Percentiles rank a stretch among this genome's conserved stretches.
Evolutionary conservation across 2,888 invertebrate genomes (phyloP).

Genomic region (Acleris laterana): DNA sequence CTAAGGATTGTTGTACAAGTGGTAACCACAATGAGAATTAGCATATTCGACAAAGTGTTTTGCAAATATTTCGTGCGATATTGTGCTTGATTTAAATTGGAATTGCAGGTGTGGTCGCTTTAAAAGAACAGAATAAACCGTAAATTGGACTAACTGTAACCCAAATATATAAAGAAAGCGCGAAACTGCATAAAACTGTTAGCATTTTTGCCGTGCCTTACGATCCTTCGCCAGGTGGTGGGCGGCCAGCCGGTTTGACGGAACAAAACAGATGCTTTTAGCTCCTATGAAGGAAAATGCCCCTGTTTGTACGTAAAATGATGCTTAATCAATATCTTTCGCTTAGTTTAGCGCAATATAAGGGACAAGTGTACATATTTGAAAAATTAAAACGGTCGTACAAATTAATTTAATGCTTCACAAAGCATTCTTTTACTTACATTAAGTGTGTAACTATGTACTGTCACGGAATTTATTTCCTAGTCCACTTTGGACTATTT

Average conservation of each 20-base stretch:
- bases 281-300: slow-evolving; percentile 34
- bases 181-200: slow-evolving; percentile 12
- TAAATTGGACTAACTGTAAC: not conserved
- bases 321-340: slow-evolving; percentile 13
- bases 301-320: slow-evolving; percentile 24
- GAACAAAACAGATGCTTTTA: slow-evolving; percentile 28
- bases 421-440: too few relatives aligned
- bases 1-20: slow-evolving; percentile 45
- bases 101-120: not conserved
- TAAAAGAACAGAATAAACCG: not conserved
- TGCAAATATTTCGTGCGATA: slow-evolving; percentile 8
- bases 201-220: slow-evolving; percentile 20
- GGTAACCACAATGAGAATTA: slow-evolving; percentile 39
- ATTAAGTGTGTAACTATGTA: too few relatives aligned
- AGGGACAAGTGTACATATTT: not conserved
- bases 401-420: too few relatives aligned
- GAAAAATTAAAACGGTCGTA: not conserved
- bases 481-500: too few relatives aligned
- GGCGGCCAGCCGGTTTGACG: slow-evolving; percentile 30
- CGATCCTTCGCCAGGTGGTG: slow-evolving; percentile 27
- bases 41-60: slow-evolving; percentile 30
- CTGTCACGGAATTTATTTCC: too few relatives aligned
- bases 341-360: too few relatives aligned
- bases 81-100: slow-evolving; percentile 21
- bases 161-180: not conserved